Evolutionary conservation across 2,797 vertebrate species (phyloP).

Genomic region (Darevskia nairensis): DNA sequence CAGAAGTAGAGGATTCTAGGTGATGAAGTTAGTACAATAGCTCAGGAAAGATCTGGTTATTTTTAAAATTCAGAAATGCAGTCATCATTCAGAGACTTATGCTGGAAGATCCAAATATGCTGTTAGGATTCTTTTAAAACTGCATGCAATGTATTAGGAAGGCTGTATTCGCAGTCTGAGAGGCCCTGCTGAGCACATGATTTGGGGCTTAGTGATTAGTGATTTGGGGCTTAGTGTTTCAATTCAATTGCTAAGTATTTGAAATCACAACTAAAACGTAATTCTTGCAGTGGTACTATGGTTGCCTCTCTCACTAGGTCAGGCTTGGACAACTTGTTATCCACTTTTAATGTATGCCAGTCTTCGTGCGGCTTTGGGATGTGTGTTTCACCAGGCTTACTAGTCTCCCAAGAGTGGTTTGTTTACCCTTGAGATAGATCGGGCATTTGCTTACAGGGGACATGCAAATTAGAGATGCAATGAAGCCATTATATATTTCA

Average conservation of each 20-base stretch:
- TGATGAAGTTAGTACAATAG: not conserved
- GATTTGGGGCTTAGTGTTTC: not conserved
- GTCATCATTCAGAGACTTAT: not conserved
- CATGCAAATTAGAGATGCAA: not conserved
- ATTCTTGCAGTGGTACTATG: not conserved
- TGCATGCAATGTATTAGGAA: not conserved
- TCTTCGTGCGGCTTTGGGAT: not conserved
- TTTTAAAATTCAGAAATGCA: not conserved
- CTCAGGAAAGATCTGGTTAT: not conserved
- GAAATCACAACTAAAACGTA: not conserved
- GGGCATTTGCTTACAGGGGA: not conserved
- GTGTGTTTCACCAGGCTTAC: not conserved
- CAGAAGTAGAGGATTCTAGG: not conserved
- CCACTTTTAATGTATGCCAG: not conserved
- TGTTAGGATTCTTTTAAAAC: not conserved
- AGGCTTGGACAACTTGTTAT: not conserved
- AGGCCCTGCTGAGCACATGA: too few species aligned
- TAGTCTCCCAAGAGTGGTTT: not conserved
- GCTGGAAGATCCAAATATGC: not conserved
- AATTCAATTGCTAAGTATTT: not conserved
- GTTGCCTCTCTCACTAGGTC: not conserved
- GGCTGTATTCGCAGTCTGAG: not conserved
- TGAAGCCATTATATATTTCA: not conserved
- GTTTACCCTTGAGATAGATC: not conserved
- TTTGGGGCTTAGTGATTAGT: too few species aligned